A percentile compares a stretch with the other conserved stretches of the same genome.
Evolutionary conservation across 2,888 invertebrate genomes (phyloP).

Genomic region (Leucophora obtusa): DNA sequence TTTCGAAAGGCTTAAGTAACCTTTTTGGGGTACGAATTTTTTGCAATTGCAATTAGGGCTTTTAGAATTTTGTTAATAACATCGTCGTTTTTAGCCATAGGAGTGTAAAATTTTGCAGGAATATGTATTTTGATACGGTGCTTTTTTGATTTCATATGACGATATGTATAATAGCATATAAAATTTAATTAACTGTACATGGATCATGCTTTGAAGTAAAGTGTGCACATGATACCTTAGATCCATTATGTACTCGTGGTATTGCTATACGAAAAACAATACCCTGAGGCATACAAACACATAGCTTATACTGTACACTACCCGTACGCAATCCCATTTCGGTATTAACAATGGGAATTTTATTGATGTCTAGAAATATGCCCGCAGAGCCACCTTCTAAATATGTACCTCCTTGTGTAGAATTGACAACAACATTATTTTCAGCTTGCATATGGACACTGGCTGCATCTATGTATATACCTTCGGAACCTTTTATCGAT

Average conservation of each 20-base stretch:
- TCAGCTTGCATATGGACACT: slow-evolving; percentile 87
- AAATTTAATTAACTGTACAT: slow-evolving; percentile 68
- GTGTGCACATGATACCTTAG: slow-evolving; percentile 76
- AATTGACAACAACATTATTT: slow-evolving; percentile 87
- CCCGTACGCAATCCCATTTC: slow-evolving; percentile 78
- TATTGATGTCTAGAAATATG: slow-evolving; percentile 84
- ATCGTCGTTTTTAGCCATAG: too few relatives aligned
- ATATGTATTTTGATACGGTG: too few relatives aligned
- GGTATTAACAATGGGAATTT: slow-evolving; percentile 83
- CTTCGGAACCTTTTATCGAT: slow-evolving; percentile 88
- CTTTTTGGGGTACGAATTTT: too few relatives aligned
- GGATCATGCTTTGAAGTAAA: slow-evolving; percentile 76
- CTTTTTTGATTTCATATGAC: too few relatives aligned
- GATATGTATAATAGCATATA: too few relatives aligned
- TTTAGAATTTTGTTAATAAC: too few relatives aligned
- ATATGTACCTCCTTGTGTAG: slow-evolving; percentile 87
- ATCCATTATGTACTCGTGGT: slow-evolving; percentile 79
- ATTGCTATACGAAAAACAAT: slow-evolving; percentile 89
- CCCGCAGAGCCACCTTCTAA: slow-evolving; percentile 86
- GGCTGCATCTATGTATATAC: slow-evolving; percentile 85
- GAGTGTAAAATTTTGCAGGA: too few relatives aligned
- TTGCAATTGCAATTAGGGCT: too few relatives aligned
- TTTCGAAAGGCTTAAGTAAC: too few relatives aligned
- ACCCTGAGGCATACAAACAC: slow-evolving; percentile 94
- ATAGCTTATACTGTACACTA: slow-evolving; percentile 88